These are phyloP conservation scores for Lasioglossum figueresi DNA, from an alignment of 2,888 invertebrate genomes.

Conservation along the genomic window DNA sequence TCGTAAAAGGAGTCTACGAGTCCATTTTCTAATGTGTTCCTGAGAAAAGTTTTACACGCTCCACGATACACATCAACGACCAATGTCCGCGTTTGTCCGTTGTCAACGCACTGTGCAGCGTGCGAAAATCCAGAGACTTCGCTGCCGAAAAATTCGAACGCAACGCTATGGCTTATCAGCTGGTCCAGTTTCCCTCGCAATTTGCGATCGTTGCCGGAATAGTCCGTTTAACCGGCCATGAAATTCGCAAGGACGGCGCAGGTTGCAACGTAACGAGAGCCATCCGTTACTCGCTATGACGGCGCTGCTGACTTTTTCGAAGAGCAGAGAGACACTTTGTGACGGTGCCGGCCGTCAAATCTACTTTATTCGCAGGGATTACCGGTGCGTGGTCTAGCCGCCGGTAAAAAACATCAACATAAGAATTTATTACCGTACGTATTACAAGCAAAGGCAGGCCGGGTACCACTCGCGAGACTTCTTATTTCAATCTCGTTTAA, in stretches of 20 bases:
- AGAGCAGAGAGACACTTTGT: background rate
- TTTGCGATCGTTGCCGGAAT: background rate
- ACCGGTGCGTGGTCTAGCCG: background rate
- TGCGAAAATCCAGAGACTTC: background rate
- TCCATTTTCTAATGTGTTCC: too few relatives aligned
- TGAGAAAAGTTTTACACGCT: too few relatives aligned
- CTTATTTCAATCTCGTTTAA: slow-evolving; percentile 51
- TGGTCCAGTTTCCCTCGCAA: background rate
- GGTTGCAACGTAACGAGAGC: slow-evolving; percentile 11
- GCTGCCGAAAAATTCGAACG: background rate
- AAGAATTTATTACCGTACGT: slow-evolving; percentile 34
- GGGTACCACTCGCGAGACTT: background rate
- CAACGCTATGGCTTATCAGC: background rate
- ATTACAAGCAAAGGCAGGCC: slow-evolving; percentile 13
- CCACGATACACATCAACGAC: too few relatives aligned
- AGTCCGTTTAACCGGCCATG: background rate
- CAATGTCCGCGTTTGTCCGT: background rate
- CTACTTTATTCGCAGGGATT: background rate
- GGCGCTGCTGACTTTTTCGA: background rate
- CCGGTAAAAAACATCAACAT: slow-evolving; percentile 31
- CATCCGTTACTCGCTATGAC: slow-evolving; percentile 10
- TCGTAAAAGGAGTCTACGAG: too few relatives aligned
- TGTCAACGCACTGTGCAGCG: too few relatives aligned
- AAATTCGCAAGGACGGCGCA: background rate
- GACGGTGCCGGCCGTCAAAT: background rate